Base-by-base conservation (phyloP, 1,140 invertebrate species). In the Tetramorium alpestre region DNA sequence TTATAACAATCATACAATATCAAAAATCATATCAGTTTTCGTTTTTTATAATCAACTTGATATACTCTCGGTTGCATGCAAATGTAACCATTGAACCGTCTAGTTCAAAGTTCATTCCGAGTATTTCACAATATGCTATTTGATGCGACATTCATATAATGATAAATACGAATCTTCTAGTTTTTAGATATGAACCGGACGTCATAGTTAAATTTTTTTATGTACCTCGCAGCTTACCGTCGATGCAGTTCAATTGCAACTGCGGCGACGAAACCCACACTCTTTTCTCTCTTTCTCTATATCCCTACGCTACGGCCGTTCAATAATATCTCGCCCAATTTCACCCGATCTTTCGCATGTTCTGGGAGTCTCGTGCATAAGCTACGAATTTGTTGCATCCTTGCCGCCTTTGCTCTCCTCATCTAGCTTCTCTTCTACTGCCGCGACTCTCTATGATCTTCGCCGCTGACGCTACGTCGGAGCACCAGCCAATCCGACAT, bases 261-360 rank as follows among this genome's bases (percentile, higher is more conserved):
- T 70, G 73, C 70, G 41, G 41, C 73, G 54, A 44, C 25, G 54
- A 16, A 49, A 38, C 25, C 5, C 22, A 62, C 28, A 51, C 58
- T 60, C 60, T 41, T 38, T 33, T 22, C 18, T 69, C 25, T 28
- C 18, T 33, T 33, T 58, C 47, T 33, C 58, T 25, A 6, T 49
- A 44, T 85, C 47, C 4, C 25, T 47, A 33, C 10, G 56, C 51
- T 44, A 65, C 11, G 25, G 10, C 47, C 73, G 88, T 88, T 91
- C 91, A 91, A 91, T 92, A 93, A 93, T 92, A 93, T 92, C 91
- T 92, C 92, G 92, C 90, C 91, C 92, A 94, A 94, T 93, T 93
- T 93, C 91, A 91, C 86, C 88, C 88, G 91, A 93, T 93, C 91
- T 89, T 92, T 88, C 85, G 89, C 91, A 90, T 91, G 89, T 90